phyloP scores from a whole-genome alignment of 2,113 vertebrate genomes.

The Anhinga rufa region DNA sequence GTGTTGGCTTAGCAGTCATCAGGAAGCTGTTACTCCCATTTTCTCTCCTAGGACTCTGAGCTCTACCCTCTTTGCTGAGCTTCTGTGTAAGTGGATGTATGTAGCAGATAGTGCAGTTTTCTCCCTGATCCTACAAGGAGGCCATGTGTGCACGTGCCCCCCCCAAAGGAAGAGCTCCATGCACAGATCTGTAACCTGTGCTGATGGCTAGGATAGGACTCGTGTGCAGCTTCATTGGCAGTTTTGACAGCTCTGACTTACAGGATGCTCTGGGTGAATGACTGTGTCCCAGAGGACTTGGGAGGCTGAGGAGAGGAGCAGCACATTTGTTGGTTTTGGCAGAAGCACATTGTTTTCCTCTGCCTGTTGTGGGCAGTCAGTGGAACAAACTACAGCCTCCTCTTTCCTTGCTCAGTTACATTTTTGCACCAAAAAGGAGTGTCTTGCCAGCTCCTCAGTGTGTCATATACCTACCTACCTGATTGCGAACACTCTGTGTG shows the following conservation, averaged over 20 bases:
- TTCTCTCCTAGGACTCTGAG: constrained; percentile 16
- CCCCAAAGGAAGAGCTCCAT: background rate
- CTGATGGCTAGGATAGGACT: background rate
- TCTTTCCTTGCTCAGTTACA: background rate
- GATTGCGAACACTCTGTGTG: background rate
- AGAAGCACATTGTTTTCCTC: background rate
- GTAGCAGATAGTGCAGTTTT: background rate
- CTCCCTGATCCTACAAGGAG: background rate
- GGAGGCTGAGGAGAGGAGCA: constrained; percentile 8
- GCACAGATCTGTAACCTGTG: background rate
- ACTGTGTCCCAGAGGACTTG: background rate
- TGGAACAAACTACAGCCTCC: background rate
- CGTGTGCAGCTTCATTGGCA: background rate
- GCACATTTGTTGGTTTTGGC: constrained; percentile 24
- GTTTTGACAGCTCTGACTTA: background rate
- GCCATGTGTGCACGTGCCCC: too few species aligned
- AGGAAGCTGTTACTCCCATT: constrained; percentile 57
- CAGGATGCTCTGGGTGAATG: background rate
- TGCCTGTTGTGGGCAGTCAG: background rate
- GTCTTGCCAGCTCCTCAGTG: background rate
- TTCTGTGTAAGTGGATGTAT: background rate
- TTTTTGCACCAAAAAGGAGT: background rate
- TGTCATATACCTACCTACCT: background rate
- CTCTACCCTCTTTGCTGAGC: background rate
- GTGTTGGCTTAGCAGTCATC: constrained; percentile 52